These are phyloP conservation scores for Acrossocheilus wenchowensis DNA, from an alignment of 2,797 vertebrate genomes.

Conservation along the genomic window DNA sequence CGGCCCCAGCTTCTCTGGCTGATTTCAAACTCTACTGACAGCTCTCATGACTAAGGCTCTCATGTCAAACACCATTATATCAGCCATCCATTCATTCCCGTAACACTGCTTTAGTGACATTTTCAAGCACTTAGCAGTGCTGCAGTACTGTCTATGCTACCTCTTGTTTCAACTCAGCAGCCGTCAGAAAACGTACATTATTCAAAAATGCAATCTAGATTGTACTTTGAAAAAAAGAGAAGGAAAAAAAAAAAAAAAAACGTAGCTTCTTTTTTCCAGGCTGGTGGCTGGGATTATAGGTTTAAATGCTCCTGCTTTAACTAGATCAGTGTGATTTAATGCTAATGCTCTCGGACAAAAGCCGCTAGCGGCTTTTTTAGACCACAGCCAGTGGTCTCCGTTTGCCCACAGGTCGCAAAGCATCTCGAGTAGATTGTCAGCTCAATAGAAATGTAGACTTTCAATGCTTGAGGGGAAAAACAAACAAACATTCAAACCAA, in stretches of 20 bases:
- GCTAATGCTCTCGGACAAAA: slow-evolving; percentile 57
- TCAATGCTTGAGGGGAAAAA: slow-evolving; percentile 16
- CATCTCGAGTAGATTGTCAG: slow-evolving; percentile 47
- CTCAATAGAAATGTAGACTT: slow-evolving; percentile 55
- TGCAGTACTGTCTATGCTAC: slow-evolving; percentile 27
- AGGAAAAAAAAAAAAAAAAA: background rate
- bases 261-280: slow-evolving; percentile 13
- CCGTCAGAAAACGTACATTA: slow-evolving; percentile 27
- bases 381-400: slow-evolving; percentile 52
- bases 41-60: slow-evolving; percentile 65
- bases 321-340: slow-evolving; percentile 57
- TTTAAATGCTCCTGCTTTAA: slow-evolving; percentile 47
- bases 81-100: slow-evolving; percentile 37
- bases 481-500: background rate
- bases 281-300: slow-evolving; percentile 42
- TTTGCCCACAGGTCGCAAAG: slow-evolving; percentile 58
- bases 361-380: slow-evolving; percentile 54
- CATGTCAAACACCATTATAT: slow-evolving; percentile 58
- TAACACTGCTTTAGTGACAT: slow-evolving; percentile 52
- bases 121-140: slow-evolving; percentile 44
- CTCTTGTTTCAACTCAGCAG: slow-evolving; percentile 28
- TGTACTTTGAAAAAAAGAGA: slow-evolving; percentile 7
- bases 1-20: slow-evolving; percentile 40
- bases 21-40: slow-evolving; percentile 66
- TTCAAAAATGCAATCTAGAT: slow-evolving; percentile 46